Conservation (phyloP, 2,888 invertebrate genomes). For the Lepidocyrtoides sp. region DNA sequence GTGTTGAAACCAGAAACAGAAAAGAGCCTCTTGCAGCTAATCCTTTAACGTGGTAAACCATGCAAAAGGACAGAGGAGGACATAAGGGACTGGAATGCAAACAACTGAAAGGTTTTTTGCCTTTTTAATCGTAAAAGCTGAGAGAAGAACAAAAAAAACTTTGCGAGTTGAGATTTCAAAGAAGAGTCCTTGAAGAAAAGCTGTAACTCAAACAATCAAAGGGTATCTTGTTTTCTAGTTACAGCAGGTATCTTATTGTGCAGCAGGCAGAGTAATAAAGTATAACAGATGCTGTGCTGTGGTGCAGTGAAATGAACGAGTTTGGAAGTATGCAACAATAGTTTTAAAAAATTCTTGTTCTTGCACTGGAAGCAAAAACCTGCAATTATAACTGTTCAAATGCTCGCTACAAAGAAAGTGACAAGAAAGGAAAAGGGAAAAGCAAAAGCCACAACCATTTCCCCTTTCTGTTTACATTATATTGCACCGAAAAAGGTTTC, state of each 20-base stretch:
- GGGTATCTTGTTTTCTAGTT: not conserved
- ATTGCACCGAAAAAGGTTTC: slow-evolving; percentile 4
- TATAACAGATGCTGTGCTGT: slow-evolving; percentile 11
- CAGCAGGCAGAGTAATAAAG: too few species aligned
- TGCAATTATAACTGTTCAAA: not conserved
- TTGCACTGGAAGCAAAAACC: not conserved
- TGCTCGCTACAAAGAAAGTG: not conserved
- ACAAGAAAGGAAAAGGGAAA: slow-evolving; percentile 26
- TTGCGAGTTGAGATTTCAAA: not conserved
- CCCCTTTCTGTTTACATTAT: slow-evolving; percentile 40
- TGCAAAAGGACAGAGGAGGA: slow-evolving; percentile 58
- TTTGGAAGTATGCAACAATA: slow-evolving; percentile 1
- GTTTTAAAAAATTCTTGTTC: not conserved
- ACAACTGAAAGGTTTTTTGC: slow-evolving; percentile 52
- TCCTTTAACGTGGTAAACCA: slow-evolving; percentile 71
- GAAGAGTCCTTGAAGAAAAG: slow-evolving; percentile 37
- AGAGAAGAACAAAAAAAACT: slow-evolving; percentile 18
- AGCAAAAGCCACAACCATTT: slow-evolving; percentile 66
- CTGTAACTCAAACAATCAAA: slow-evolving; percentile 63
- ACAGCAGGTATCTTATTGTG: too few species aligned
- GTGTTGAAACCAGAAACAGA: not conserved
- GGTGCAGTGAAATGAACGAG: not conserved
- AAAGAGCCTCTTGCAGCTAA: slow-evolving; percentile 59
- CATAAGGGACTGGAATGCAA: slow-evolving; percentile 55
- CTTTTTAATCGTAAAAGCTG: slow-evolving; percentile 47